phyloP scores from a whole-genome alignment of 2,797 vertebrate species.

The Helarctos malayanus region DNA sequence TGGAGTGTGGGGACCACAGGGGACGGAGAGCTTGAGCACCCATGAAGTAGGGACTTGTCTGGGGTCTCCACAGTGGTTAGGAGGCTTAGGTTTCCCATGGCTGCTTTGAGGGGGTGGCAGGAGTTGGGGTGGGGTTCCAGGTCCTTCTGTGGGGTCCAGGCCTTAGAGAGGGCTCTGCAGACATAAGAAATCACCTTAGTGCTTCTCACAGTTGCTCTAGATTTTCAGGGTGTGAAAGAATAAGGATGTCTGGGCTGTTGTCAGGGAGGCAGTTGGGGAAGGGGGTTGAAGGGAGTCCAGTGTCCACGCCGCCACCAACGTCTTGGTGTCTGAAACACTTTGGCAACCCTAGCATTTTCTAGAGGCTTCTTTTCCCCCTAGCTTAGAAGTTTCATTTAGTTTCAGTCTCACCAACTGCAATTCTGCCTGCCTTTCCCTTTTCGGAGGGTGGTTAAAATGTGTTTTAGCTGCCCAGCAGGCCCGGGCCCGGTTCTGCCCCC shows the following conservation, averaged over 20 bases:
- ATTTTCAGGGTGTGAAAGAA: background rate
- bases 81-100: background rate
- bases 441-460: background rate
- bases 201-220: background rate
- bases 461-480: background rate
- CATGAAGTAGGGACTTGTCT: background rate
- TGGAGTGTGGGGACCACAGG: background rate
- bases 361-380: background rate
- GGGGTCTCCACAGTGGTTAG: background rate
- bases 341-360: background rate
- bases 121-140: background rate
- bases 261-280: background rate
- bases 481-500: rapidly evolving
- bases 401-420: background rate
- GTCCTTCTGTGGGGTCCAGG: background rate
- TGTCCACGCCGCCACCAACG: rapidly evolving
- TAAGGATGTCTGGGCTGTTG: background rate
- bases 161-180: background rate
- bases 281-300: too few species aligned
- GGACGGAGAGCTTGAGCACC: background rate
- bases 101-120: background rate
- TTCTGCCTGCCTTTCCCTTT: background rate
- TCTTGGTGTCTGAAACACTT: background rate
- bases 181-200: background rate
- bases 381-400: background rate